Base-by-base conservation (phyloP, 2,797 vertebrate species). In the Chaetophractus vellerosus region DNA sequence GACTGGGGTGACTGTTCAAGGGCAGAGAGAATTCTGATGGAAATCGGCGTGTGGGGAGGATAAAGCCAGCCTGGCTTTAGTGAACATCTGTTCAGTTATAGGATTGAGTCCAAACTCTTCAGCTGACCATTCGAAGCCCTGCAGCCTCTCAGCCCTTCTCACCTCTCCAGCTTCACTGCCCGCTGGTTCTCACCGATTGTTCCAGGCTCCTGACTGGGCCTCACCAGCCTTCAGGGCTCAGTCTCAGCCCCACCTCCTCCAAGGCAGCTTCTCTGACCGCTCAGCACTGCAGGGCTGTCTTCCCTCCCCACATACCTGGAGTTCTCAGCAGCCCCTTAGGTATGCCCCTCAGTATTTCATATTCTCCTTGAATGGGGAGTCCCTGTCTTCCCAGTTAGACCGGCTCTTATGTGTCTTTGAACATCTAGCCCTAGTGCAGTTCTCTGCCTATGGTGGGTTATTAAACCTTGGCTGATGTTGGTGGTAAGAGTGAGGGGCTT, bases 31-130 rank as follows among this genome's bases (percentile, higher is more conserved):
- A 84, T 23, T 26, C 3, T 36, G 74, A 33, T 14, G 21, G 63
- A 33, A 63, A 50, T 5, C 18, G 26, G 41, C 11, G 3, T 12
- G 0, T 0, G 9, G 57, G 63, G 31, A 33, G 10, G 12, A 63
- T 23, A 15, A 68, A 33, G n/a, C n/a, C 23, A 74, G 63, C 45
- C 31, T 9, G 24, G 38, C 50, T n/a, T 57, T 11, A 48, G 28
- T 12, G 36, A 21, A 14, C 50, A 52, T 74, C 66, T 84, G 85
- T n/a, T 76, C 18, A 11, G 26, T 15, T 48, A 2, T 38, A n/a
- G 63, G 84, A 36, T 10, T 4, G 15, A 36, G 80, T 41, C 21
- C 12, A 31, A 18, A 14, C 14, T 33, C 78, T 1, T 9, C 14
- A 16, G 41, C 82, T 38, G 48, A 81, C 19, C 41, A 38, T 19